These are phyloP conservation scores for Aspidoscelis tigris DNA, from an alignment of 2,113 vertebrate species.

Conservation along the genomic window DNA sequence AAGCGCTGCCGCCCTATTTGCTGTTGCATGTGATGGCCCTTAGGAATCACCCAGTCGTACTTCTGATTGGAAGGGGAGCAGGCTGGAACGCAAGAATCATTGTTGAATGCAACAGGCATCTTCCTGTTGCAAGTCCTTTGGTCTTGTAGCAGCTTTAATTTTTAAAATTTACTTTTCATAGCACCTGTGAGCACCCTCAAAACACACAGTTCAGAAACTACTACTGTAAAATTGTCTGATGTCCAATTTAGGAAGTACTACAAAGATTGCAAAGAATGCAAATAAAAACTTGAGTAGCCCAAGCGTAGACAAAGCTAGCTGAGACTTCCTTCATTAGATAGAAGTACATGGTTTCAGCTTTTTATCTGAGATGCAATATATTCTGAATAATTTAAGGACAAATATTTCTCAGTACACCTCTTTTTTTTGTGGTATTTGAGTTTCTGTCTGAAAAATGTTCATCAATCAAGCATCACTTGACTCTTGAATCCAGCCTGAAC, in stretches of 20 bases:
- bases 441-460: neutral
- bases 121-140: neutral
- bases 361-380: slow-evolving; percentile 18
- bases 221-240: neutral
- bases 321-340: too few relatives aligned
- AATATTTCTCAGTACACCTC: slow-evolving; percentile 27
- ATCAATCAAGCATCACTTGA: slow-evolving; percentile 5
- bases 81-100: neutral
- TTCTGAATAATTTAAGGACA: slow-evolving; percentile 30
- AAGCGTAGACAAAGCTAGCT: too few relatives aligned
- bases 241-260: neutral
- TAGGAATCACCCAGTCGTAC: neutral
- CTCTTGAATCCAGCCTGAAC: slow-evolving; percentile 18
- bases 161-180: neutral
- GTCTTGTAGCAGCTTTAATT: neutral
- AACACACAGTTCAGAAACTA: neutral
- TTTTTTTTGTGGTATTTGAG: slow-evolving; percentile 30
- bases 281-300: neutral
- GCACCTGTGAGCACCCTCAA: neutral
- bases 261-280: neutral
- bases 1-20: neutral
- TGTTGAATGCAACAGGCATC: neutral
- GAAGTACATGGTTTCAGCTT: too few relatives aligned
- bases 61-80: neutral
- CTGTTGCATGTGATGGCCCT: too few relatives aligned